Evolutionary conservation across 2,113 vertebrate species (phyloP).

Genomic region (Ornithorhynchus anatinus): DNA sequence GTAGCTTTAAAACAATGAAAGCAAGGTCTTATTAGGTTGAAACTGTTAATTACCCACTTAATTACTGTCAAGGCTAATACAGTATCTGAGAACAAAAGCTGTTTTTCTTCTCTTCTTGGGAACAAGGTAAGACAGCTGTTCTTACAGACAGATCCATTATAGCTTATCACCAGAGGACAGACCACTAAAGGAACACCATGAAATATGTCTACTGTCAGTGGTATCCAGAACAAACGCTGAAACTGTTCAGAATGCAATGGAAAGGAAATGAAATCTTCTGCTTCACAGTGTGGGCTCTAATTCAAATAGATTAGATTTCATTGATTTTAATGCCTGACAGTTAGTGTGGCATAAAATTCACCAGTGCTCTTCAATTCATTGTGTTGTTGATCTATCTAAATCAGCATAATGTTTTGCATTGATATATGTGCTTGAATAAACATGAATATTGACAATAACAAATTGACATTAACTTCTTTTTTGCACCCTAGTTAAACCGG

Average conservation of each 20-base stretch:
- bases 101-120: conserved; percentile 80
- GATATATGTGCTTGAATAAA: conserved; percentile 22
- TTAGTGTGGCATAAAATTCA: conserved; percentile 63
- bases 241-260: conserved; percentile 32
- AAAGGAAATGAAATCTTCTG: conserved; percentile 39
- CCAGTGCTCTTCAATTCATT: conserved; percentile 33
- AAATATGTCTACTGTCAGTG: conserved; percentile 92
- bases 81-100: conserved; percentile 73
- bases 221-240: conserved; percentile 28
- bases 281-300: conserved; percentile 35
- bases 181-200: conserved; percentile 70
- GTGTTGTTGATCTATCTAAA: conserved; percentile 38
- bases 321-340: conserved; percentile 63
- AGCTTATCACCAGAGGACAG: conserved; percentile 91
- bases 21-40: conserved; percentile 78
- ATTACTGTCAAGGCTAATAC: conserved; percentile 95
- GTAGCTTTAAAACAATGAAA: conserved; percentile 62
- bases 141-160: conserved; percentile 87
- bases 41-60: conserved; percentile 91
- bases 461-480: background rate
- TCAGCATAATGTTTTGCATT: background rate
- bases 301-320: conserved; percentile 67
- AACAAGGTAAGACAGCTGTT: conserved; percentile 77
- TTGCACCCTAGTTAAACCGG: background rate
- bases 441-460: background rate